These are phyloP conservation scores for Microtus ochrogaster DNA, from an alignment of 2,113 vertebrate genomes.

Conservation along the genomic window DNA sequence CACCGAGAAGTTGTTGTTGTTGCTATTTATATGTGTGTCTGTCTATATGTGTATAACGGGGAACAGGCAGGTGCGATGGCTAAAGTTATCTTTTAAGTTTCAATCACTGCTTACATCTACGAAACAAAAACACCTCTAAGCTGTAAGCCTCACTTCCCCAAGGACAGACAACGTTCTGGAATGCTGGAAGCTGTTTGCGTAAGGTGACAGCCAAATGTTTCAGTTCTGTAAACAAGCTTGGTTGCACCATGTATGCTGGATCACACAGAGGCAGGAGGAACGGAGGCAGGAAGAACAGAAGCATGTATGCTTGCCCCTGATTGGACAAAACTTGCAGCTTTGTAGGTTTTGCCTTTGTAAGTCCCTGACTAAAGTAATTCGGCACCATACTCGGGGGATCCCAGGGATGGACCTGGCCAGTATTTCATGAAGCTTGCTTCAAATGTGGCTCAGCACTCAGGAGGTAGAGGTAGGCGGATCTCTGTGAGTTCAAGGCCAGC, in stretches of 20 bases:
- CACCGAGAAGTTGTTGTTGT: no score
- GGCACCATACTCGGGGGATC: not conserved
- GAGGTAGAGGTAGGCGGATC: no score
- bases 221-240: not conserved
- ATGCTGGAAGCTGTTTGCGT: not conserved
- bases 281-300: not conserved
- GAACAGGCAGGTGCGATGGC: not conserved
- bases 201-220: not conserved
- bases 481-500: no score
- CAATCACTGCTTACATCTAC: not conserved
- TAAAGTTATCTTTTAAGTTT: not conserved
- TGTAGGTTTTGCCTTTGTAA: not conserved
- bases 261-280: not conserved
- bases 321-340: not conserved
- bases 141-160: not conserved
- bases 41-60: not conserved
- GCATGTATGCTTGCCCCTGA: not conserved
- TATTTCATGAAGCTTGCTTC: not conserved
- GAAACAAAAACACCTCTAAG: not conserved
- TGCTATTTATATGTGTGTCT: not conserved
- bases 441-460: not conserved
- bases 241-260: not conserved
- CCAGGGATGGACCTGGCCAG: not conserved
- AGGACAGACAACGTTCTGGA: not conserved
- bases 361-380: not conserved